Evolutionary conservation across 1,140 invertebrate species (phyloP), one percentile per base, ranked within the genome.

Genomic region (Argopecten irradians): DNA sequence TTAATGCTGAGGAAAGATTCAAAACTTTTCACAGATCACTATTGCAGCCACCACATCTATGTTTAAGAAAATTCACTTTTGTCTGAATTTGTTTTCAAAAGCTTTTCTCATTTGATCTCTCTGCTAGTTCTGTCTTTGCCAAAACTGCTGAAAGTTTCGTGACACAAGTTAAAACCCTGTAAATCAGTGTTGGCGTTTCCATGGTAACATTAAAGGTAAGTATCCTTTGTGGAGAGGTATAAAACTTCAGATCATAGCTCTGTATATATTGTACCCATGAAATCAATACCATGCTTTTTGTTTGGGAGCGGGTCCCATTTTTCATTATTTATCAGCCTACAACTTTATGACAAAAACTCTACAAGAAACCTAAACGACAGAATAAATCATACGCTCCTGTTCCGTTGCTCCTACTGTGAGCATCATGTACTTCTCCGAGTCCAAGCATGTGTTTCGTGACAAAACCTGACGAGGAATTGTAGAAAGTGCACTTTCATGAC

Each of bases 301-400:
- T n/a, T 71, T 71, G 5, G 55, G 55, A 28, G 28, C 55, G 28
- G n/a, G 5, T 22, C 22, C 55, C 1, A 71, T 71, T 71, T 71
- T 71, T 71, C 55, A 71, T 71, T 71, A 71, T 71, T 71, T 71
- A 71, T 71, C 55, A 28, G 55, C 55, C 22, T 71, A n/a, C 55
- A 71, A n/a, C 22, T 28, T 71, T 71, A 28, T 71, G 55, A 71
- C 55, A 71, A 22, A 1, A 28, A 16, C n/a, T n/a, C 55, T 28
- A n/a, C 28, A 16, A 28, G 55, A 71, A 28, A n/a, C 55, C n/a
- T 71, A 71, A 71, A 71, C 16, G 55, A 71, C 55, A 28, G 55
- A 5, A 71, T 71, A 71, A 71, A 71, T 71, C 55, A 71, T 71
- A 71, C 55, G 13, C 0, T 5, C 0, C 28, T 22, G 55, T 71